phyloP scores from a whole-genome alignment of 2,113 vertebrate genomes.

The Stictonetta naevosa region DNA sequence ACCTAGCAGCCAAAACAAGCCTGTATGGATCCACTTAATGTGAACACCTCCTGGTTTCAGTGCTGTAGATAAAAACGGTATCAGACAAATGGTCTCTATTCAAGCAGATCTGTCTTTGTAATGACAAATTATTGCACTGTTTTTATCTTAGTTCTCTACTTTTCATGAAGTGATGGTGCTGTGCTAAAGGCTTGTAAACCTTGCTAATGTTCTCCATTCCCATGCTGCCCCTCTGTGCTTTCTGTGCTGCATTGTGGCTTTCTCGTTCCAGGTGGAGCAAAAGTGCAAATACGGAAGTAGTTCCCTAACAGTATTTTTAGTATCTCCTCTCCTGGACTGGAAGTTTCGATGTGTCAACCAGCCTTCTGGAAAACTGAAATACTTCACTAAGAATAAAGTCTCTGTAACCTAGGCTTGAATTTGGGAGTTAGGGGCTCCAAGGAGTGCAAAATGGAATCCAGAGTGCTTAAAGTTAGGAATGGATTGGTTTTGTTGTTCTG shows the following conservation, averaged over 20 bases:
- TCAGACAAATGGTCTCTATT: neutral
- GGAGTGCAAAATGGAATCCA: neutral
- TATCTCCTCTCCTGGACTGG: neutral
- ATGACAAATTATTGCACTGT: neutral
- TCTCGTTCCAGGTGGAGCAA: neutral
- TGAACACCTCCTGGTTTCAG: neutral
- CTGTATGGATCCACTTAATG: neutral
- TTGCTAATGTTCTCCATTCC: neutral
- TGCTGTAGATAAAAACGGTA: neutral
- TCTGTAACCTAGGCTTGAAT: neutral
- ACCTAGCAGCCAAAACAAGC: neutral
- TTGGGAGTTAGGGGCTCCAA: neutral
- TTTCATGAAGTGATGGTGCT: neutral
- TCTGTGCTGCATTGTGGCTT: neutral
- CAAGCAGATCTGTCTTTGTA: neutral
- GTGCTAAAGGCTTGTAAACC: neutral
- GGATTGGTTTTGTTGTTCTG: neutral
- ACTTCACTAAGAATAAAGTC: neutral
- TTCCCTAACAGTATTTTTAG: neutral
- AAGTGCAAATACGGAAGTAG: neutral
- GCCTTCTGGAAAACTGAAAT: neutral
- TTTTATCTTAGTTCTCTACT: neutral
- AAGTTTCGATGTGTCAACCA: neutral
- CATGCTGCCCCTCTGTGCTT: neutral
- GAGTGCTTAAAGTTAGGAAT: neutral